phyloP scores from a whole-genome alignment of 1,140 invertebrate species.

The Melipona quadrifasciata region DNA sequence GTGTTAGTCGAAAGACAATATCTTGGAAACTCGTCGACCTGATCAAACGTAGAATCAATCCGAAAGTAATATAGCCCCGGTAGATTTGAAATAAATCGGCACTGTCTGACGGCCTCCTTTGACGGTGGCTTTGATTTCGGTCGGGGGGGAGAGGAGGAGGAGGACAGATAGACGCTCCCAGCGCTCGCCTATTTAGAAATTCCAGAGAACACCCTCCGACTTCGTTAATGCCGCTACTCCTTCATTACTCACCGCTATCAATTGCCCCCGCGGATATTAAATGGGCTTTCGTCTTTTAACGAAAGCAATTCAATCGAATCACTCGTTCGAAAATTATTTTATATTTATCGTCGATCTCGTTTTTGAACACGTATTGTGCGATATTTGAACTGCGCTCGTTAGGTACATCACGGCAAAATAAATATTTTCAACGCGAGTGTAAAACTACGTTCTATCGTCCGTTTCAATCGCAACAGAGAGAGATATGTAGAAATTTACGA shows the following conservation, averaged over 20 bases:
- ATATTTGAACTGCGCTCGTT: too few relatives aligned
- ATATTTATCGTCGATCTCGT: neutral
- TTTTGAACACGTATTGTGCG: too few relatives aligned
- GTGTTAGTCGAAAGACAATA: too few relatives aligned
- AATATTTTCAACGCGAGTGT: too few relatives aligned
- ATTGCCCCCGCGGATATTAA: neutral
- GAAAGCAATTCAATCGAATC: neutral
- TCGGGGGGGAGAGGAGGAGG: too few relatives aligned
- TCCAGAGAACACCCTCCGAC: constrained; percentile 2
- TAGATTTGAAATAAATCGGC: neutral
- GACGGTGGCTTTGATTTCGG: neutral
- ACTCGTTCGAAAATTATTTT: neutral
- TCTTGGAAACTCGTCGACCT: too few relatives aligned
- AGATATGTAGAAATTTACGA: too few relatives aligned
- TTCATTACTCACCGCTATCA: neutral
- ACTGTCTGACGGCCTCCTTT: neutral
- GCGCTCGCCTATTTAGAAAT: neutral
- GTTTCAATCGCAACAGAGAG: too few relatives aligned
- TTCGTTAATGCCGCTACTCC: neutral
- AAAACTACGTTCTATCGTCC: too few relatives aligned
- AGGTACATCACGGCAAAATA: too few relatives aligned
- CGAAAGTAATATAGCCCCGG: neutral
- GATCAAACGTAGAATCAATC: neutral
- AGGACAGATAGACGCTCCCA: neutral
- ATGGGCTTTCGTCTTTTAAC: neutral